phyloP scores from a whole-genome alignment of 2,797 vertebrate species.

The Molossus alvarezi region DNA sequence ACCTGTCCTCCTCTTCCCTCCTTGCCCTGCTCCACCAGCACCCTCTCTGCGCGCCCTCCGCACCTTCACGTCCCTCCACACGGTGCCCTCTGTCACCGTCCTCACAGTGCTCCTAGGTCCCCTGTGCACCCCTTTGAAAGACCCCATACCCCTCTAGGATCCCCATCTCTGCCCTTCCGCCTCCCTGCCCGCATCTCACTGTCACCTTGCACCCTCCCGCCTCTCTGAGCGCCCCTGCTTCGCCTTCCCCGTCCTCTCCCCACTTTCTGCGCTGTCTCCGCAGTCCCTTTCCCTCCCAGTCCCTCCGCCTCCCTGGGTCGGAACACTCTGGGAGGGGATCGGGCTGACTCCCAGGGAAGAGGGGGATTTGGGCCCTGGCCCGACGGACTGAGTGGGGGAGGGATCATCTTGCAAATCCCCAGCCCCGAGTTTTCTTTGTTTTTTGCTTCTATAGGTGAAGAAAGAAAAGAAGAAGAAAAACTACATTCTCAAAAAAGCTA shows the following conservation, averaged over 20 bases:
- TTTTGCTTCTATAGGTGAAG: too few species aligned
- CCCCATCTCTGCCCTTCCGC: accelerated
- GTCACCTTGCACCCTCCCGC: neutral
- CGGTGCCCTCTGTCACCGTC: neutral
- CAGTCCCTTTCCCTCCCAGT: accelerated
- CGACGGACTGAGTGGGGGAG: neutral
- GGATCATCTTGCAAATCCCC: too few species aligned
- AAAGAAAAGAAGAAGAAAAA: too few species aligned
- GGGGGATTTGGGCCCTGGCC: neutral
- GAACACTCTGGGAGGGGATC: accelerated
- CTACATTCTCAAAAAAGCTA: too few species aligned
- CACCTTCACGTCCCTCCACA: accelerated
- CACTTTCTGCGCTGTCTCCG: neutral
- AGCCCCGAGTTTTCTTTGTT: too few species aligned
- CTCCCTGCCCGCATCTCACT: neutral
- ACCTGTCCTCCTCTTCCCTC: accelerated
- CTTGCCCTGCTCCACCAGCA: too few species aligned
- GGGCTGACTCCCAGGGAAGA: neutral
- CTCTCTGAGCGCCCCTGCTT: too few species aligned
- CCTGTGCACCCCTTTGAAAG: too few species aligned
- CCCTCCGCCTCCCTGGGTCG: neutral
- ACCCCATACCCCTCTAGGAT: neutral
- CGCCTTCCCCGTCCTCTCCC: accelerated
- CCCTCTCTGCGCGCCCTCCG: accelerated
- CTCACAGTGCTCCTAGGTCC: accelerated